Conservation (phyloP, 37 sponge, comb jelly and placozoan genomes). For the Aplysina aerophoba region DNA sequence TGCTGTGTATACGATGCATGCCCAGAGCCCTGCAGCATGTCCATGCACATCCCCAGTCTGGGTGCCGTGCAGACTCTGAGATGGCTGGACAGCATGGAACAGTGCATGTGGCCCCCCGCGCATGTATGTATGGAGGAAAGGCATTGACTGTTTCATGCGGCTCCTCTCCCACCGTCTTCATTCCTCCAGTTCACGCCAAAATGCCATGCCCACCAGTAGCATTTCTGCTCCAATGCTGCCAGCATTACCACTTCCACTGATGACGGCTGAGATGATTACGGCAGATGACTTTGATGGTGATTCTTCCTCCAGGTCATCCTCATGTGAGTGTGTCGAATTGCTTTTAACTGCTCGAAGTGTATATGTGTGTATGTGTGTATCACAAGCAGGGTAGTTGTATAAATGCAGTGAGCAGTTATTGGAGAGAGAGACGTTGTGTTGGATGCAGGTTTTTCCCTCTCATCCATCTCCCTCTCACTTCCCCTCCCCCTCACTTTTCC, state of each 20-base stretch:
- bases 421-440: no score
- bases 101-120: no score
- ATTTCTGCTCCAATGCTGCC: not conserved
- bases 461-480: not conserved
- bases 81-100: no score
- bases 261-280: not conserved
- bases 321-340: not conserved
- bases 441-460: no score
- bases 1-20: no score
- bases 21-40: no score
- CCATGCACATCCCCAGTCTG: no score
- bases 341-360: not conserved
- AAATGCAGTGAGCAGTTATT: no score
- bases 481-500: constrained; percentile 35
- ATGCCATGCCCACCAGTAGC: no score
- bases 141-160: not conserved
- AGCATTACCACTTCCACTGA: not conserved
- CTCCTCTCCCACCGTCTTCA: constrained; percentile 30
- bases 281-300: not conserved
- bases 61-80: no score
- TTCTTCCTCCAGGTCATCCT: not conserved
- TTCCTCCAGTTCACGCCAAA: no score
- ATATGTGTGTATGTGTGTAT: not conserved
- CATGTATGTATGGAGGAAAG: not conserved
- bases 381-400: no score